Percentiles rank a stretch among this genome's conserved stretches.
These are phyloP conservation scores for Zosterops borbonicus DNA, from an alignment of 2,113 vertebrate species.

Conservation along the genomic window DNA sequence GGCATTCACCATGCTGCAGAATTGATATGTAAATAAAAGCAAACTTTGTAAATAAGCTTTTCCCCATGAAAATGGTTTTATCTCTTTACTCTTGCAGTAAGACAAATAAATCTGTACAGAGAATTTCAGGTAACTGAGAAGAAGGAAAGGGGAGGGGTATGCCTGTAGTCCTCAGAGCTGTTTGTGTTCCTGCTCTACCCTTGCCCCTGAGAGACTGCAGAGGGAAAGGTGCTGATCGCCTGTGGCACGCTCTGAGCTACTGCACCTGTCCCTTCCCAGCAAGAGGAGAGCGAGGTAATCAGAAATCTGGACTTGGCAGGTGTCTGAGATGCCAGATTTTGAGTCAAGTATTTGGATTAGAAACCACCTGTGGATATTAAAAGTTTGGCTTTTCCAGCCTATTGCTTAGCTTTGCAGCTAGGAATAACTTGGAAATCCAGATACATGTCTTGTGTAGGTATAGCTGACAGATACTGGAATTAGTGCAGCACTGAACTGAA, in stretches of 20 bases:
- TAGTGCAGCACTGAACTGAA: background rate
- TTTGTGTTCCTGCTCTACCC: background rate
- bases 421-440: background rate
- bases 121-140: background rate
- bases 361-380: background rate
- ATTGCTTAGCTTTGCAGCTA: background rate
- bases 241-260: background rate
- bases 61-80: background rate
- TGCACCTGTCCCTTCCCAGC: background rate
- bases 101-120: background rate
- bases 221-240: background rate
- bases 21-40: background rate
- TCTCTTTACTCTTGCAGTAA: background rate
- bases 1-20: background rate
- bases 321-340: background rate
- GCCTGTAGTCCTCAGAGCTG: background rate
- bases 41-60: background rate
- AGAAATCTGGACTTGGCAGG: background rate
- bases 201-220: background rate
- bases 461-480: background rate
- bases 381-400: background rate
- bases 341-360: background rate
- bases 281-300: background rate
- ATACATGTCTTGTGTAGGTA: too few species aligned
- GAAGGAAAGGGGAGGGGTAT: background rate